These are phyloP conservation scores for Drosophila mayri DNA, from an alignment of 1,140 invertebrate genomes.

Conservation along the genomic window DNA sequence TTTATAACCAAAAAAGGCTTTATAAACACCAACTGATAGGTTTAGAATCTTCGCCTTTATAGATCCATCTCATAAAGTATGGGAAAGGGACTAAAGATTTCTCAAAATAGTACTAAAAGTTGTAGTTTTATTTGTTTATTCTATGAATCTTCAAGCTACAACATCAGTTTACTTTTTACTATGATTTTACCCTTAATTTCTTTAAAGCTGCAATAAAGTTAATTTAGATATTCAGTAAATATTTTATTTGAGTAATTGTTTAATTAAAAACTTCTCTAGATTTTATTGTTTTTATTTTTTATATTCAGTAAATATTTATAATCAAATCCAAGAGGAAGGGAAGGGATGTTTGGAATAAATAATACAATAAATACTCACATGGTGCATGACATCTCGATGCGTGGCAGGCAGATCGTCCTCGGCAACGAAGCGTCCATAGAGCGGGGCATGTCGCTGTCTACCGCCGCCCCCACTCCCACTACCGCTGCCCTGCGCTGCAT, in stretches of 20 bases:
- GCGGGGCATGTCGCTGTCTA: slow-evolving; percentile 89
- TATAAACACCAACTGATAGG: too few species aligned
- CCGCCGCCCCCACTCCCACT: slow-evolving; percentile 54
- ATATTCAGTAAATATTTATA: too few species aligned
- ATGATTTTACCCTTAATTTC: background rate
- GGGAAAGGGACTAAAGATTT: background rate
- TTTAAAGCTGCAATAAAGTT: background rate
- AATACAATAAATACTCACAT: slow-evolving; percentile 74
- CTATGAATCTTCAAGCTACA: background rate
- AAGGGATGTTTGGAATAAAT: background rate
- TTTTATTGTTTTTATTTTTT: too few species aligned
- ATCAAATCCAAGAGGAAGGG: background rate
- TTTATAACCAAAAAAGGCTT: too few species aligned
- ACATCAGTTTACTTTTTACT: background rate
- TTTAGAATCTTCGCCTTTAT: too few species aligned
- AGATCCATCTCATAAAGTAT: background rate
- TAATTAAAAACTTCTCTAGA: too few species aligned
- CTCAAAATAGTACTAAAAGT: background rate
- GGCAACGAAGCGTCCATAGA: slow-evolving; percentile 94
- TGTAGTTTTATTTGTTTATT: background rate
- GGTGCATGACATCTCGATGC: slow-evolving; percentile 85
- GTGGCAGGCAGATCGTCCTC: slow-evolving; percentile 91
- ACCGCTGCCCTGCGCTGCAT: slow-evolving; percentile 67
- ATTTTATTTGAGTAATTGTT: too few species aligned
- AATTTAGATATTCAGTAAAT: background rate